These are phyloP conservation scores for Lutra lutra DNA, from an alignment of 2,797 vertebrate species.

Conservation along the genomic window DNA sequence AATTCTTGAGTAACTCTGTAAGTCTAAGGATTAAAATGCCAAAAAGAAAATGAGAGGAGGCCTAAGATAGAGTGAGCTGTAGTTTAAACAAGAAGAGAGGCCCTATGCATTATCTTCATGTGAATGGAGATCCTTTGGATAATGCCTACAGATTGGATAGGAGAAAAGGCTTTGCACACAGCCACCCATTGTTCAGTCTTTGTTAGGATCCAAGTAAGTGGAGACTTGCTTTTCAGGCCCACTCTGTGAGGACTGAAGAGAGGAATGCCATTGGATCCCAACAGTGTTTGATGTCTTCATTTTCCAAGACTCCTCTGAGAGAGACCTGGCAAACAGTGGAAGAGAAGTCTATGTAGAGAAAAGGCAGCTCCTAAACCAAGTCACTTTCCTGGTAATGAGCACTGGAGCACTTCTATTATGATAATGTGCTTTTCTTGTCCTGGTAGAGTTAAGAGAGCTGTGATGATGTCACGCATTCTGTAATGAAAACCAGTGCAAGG, in stretches of 20 bases:
- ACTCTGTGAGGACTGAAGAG: conserved; percentile 80
- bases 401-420: conserved; percentile 84
- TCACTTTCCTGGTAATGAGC: conserved; percentile 86
- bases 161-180: conserved; percentile 85
- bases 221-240: conserved; percentile 85
- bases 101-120: conserved; percentile 87
- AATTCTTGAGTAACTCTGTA: conserved; percentile 83
- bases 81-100: conserved; percentile 87
- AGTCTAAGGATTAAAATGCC: conserved; percentile 89
- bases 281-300: conserved; percentile 90
- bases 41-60: conserved; percentile 85
- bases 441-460: conserved; percentile 89
- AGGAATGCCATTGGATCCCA: conserved; percentile 87
- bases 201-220: conserved; percentile 88
- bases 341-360: conserved; percentile 71
- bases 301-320: conserved; percentile 84
- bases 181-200: conserved; percentile 90
- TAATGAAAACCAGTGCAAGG: conserved; percentile 71
- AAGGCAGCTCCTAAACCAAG: conserved; percentile 79
- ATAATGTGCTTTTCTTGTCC: conserved; percentile 89
- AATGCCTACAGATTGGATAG: conserved; percentile 82
- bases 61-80: conserved; percentile 83
- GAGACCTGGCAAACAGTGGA: conserved; percentile 79
- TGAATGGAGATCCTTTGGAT: conserved; percentile 89
- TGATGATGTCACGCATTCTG: conserved; percentile 89